Base-by-base conservation (phyloP, 2,113 vertebrate species). In the Ascaphus truei region DNA sequence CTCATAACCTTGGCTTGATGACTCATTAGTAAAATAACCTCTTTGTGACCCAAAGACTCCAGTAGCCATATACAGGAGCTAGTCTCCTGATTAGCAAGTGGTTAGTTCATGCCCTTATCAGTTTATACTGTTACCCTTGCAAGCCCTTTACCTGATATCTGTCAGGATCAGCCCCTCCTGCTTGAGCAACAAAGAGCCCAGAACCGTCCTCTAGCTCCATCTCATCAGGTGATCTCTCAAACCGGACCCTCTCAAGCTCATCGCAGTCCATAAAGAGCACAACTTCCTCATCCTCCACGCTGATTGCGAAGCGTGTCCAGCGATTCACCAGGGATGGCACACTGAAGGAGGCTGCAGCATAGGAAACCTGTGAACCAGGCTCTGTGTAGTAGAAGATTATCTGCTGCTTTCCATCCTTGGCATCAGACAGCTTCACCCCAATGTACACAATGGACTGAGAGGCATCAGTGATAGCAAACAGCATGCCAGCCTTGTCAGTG, bases 381-480 rank as follows among this genome's bases (percentile, higher is more conserved):
- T 96, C 93, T 0, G 93, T 95, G 85, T 96, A 96, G 75, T 93
- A 95, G 52, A 99, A 84, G 45, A 93, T 82, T 57, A 98, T 77
- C 0, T 89, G 72, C 81, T 94, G 96, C n/a, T 83, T 81, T 41
- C 78, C 79, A 0, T 34, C 76, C 12, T 29, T 76, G 34, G 88
- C 85, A 0, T 71, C 80, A 0, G 93, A 91, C 52, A 99, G 88
- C 81, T 96, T 99, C 36, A 96, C 91, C 0, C 92, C 96, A 60
- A 99, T 76, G 0, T 90, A 88, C 79, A 98, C 89, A 74, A 93
- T 75, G 1, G 82, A 77, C 82, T 97, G 95, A 0, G 71, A 75
- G 3, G 88, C 77, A 22, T 99, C 94, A 0, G 93, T 98, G 83
- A 99, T 0, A 0, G 96, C 90, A 15, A 99, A 92, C 72, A 99